phyloP scores from a whole-genome alignment of 2,797 vertebrate species.

The Okamejei kenojei region DNA sequence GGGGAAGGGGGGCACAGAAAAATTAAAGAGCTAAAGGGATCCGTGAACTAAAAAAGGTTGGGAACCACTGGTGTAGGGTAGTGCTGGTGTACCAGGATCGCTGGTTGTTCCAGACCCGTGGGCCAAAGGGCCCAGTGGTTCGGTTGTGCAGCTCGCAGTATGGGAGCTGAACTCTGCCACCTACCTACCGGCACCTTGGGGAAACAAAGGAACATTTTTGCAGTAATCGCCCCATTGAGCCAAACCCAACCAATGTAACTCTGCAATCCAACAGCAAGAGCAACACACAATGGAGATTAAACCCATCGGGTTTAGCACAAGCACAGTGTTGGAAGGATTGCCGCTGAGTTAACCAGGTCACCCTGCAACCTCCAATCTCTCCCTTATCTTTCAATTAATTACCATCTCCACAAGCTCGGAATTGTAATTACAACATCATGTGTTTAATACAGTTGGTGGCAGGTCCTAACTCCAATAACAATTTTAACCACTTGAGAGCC shows the following conservation, averaged over 20 bases:
- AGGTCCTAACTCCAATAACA: not conserved
- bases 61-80: too few species aligned
- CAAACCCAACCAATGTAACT: not conserved
- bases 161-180: too few species aligned
- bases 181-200: not conserved
- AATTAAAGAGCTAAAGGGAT: too few species aligned
- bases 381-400: not conserved
- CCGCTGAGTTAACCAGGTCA: not conserved
- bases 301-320: not conserved
- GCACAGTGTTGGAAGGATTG: not conserved
- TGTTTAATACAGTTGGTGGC: not conserved
- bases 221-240: too few species aligned
- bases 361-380: slow-evolving; percentile 7
- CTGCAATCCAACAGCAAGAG: not conserved
- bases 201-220: too few species aligned
- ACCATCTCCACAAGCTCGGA: not conserved
- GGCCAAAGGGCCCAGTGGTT: too few species aligned
- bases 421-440: slow-evolving; percentile 25
- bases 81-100: too few species aligned
- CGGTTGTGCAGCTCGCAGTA: too few species aligned
- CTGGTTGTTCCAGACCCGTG: too few species aligned
- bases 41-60: too few species aligned
- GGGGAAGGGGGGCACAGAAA: too few species aligned
- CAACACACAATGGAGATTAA: not conserved
- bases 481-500: not conserved